Evolutionary conservation across 2,888 invertebrate genomes (phyloP).

Genomic region (Caenorhabditis sulstoni): DNA sequence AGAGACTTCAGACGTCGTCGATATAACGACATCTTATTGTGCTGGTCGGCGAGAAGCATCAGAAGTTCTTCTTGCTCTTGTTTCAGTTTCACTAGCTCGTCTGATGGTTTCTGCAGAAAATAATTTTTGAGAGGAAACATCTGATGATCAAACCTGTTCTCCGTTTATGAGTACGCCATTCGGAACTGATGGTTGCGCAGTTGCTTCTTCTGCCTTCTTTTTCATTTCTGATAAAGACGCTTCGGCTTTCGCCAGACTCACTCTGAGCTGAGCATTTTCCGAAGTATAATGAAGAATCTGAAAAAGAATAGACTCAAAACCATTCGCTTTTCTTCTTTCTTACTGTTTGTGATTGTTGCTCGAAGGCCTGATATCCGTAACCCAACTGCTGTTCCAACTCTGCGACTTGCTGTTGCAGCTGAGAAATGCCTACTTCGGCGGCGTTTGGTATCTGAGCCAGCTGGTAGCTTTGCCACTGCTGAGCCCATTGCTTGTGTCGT

Average conservation of each 20-base stretch:
- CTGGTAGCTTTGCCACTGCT: conserved; percentile 79
- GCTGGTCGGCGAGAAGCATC: conserved; percentile 92
- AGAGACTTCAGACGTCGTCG: conserved; percentile 66
- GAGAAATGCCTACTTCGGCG: conserved; percentile 69
- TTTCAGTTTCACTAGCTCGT: conserved; percentile 82
- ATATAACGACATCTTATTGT: conserved; percentile 84
- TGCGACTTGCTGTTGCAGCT: conserved; percentile 72
- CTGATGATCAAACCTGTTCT: conserved; percentile 6
- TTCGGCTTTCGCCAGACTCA: conserved; percentile 30
- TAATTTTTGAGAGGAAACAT: neutral
- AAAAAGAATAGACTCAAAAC: neutral
- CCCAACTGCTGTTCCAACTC: conserved; percentile 77
- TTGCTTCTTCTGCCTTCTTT: conserved; percentile 7
- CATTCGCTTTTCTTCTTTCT: too few relatives aligned
- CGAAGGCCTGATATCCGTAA: conserved; percentile 79
- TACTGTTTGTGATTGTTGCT: conserved; percentile 79
- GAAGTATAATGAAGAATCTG: conserved; percentile 54
- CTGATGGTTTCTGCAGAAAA: conserved; percentile 19
- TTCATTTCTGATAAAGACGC: conserved; percentile 24
- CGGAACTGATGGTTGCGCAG: neutral
- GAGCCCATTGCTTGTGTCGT: conserved; percentile 75
- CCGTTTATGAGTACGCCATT: conserved; percentile 13
- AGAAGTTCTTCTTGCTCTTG: conserved; percentile 95
- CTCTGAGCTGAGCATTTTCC: conserved; percentile 52
- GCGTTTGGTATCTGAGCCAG: conserved; percentile 74